Percentiles rank a stretch among this genome's conserved stretches.
phyloP scores from a whole-genome alignment of 2,888 invertebrate species.

The Dexiosoma caninum region DNA sequence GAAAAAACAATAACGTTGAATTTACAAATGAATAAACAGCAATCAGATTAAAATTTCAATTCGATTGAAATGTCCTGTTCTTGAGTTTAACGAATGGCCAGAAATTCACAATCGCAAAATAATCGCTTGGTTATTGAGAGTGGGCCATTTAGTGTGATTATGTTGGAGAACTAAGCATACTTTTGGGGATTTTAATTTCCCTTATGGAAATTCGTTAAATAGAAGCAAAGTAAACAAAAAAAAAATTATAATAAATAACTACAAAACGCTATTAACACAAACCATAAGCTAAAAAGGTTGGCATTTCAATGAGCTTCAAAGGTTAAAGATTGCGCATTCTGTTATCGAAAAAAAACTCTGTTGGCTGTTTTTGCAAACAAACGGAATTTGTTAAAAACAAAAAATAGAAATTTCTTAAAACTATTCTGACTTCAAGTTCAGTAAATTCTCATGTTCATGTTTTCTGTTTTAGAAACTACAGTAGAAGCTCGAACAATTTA shows the following conservation, averaged over 20 bases:
- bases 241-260: not conserved
- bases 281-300: not conserved
- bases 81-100: not conserved
- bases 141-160: not conserved
- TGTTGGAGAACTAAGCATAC: constrained; percentile 8
- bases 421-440: too few relatives aligned
- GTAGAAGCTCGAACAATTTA: too few relatives aligned
- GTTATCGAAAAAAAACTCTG: too few relatives aligned
- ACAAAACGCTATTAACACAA: not conserved
- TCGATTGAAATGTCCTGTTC: constrained; percentile 27
- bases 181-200: constrained; percentile 32
- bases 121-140: not conserved
- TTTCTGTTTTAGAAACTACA: too few relatives aligned
- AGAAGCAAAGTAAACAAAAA: not conserved
- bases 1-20: constrained; percentile 31
- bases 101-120: not conserved
- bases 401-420: too few relatives aligned
- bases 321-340: too few relatives aligned
- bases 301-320: too few relatives aligned
- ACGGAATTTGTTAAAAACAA: too few relatives aligned
- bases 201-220: constrained; percentile 21
- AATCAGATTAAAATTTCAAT: constrained; percentile 56
- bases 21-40: constrained; percentile 59
- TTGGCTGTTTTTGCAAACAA: too few relatives aligned
- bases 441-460: too few relatives aligned